Percentiles rank a stretch among this genome's conserved stretches.
These are phyloP conservation scores for Cerastoderma edule DNA, from an alignment of 2,888 invertebrate species.

Conservation along the genomic window DNA sequence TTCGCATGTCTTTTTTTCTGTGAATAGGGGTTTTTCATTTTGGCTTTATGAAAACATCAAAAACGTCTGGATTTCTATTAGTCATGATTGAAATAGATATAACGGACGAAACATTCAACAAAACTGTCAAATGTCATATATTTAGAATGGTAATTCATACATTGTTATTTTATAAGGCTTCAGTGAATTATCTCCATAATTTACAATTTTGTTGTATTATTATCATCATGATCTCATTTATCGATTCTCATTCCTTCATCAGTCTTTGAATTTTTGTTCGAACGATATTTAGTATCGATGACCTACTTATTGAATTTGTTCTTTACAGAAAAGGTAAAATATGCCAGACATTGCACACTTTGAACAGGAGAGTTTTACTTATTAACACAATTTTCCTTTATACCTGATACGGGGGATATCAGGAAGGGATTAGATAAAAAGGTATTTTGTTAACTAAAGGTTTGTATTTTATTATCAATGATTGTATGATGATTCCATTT, in stretches of 20 bases:
- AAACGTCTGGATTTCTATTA: too few relatives aligned
- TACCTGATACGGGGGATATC: constrained; percentile 34
- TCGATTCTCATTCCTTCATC: background rate
- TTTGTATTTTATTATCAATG: constrained; percentile 35
- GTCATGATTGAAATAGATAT: too few relatives aligned
- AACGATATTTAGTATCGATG: constrained; percentile 9
- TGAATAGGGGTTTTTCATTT: too few relatives aligned
- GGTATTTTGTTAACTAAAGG: constrained; percentile 35
- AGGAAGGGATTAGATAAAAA: constrained; percentile 17
- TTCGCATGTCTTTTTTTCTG: too few relatives aligned
- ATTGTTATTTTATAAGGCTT: too few relatives aligned
- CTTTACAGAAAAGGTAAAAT: constrained; percentile 42
- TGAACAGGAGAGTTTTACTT: constrained; percentile 28
- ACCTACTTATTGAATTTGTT: constrained; percentile 28
- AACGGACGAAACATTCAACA: too few relatives aligned
- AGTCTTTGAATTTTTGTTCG: background rate
- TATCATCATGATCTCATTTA: constrained; percentile 5
- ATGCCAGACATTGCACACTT: constrained; percentile 30
- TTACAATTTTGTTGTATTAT: background rate
- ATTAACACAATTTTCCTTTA: constrained; percentile 38
- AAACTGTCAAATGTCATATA: too few relatives aligned
- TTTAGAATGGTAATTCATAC: too few relatives aligned
- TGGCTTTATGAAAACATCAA: too few relatives aligned
- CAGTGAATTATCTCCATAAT: too few relatives aligned
- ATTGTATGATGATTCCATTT: constrained; percentile 8